Base-by-base conservation (phyloP, 2,113 vertebrate genomes). In the Cheirogaleus medius region DNA sequence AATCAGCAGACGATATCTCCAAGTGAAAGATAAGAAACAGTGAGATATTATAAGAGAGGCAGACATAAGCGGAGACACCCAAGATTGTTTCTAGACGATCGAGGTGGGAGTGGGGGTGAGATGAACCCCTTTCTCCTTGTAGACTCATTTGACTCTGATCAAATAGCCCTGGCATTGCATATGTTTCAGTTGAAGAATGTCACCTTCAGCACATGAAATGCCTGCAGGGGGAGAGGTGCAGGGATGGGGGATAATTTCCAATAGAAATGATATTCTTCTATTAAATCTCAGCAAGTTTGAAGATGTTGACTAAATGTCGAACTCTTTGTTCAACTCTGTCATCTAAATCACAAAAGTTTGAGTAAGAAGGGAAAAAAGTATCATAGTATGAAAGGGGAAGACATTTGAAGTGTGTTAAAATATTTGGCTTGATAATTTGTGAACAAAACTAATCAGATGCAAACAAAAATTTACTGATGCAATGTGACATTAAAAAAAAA, bases 351-450 rank as follows among this genome's bases (percentile, higher is more conserved):
- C 1, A 49, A 10, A 77, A 47, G 14, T 42, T 23, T 91, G 66
- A 66, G 32, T 20, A 56, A 56, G 27, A 42, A n/a, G 13, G 7
- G 42, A 34, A 25, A 42, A 68, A 8, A 18, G 32, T 29, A 12
- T 58, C 21, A 1, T 9, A 60, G 49, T 74, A 23, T n/a, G 39
- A 32, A 82, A 56, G 27, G 39, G 27, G 11, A n/a, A 58, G 21
- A 8, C 37, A 64, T 23, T 3, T 60, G 20, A 32, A 68, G 49
- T 3, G 17, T 60, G 32, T 52, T 52, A 5, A 17, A 49, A 39
- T 25, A 58, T 66, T 69, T 49, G 68, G 14, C 34, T 42, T 87
- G 68, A 12, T 37, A n/a, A 91, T 63, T 91, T 63, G 73, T 81
- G 39, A 87, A 52, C 39, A 87, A 52, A 91, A 44, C 27, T 8